Base-by-base conservation (phyloP, 1,140 invertebrate species). In the Eurosta solidaginis region DNA sequence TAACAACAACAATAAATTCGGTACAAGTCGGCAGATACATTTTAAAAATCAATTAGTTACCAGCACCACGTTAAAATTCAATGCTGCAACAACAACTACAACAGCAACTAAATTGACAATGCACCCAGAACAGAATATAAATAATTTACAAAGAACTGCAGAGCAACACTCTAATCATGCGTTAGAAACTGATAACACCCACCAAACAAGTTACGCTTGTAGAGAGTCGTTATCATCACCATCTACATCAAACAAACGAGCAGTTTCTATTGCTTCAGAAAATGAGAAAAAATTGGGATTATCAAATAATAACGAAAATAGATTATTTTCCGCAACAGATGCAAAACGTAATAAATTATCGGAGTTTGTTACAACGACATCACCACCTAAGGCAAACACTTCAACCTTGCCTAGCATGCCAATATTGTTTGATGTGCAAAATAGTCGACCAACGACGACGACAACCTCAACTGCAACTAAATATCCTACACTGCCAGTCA, bases 91-190 rank as follows among this genome's bases (percentile, higher is more conserved):
- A 50, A 33, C 36, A 59, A 59, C 52, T n/a, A 59, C 33, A 54
- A 3, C 68, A 50, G n/a, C 36, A 36, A 40, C 33, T 4, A 68
- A 68, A 68, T 40, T 40, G 12, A 5, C 59, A 42, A 3, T 40
- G 4, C 45, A 44, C 47, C 9, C 42, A 73, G 84, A 82, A n/a
- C n/a, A n/a, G n/a, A 80, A 78, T 68, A 76, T 79, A 76, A 85
- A 85, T 40, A 80, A 20, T 1, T 81, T 83, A 83, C 84, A 85
- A 79, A 82, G 82, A 50, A 79, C 83, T 81, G 45, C 77, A 78
- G 76, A 47, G 29, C 82, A 73, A 85, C 84, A 79, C 14, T 4
- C 12, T 17, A 59, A 29, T 14, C 29, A 3, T 33, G 3, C 17
- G 27, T 10, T 29, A 4, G 33, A 7, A 36, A 68, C n/a, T 36